A percentile compares a stretch with the other conserved stretches of the same genome.
Evolutionary conservation across 2,113 vertebrate species (phyloP).

Genomic region (Emydocephalus ijimae): DNA sequence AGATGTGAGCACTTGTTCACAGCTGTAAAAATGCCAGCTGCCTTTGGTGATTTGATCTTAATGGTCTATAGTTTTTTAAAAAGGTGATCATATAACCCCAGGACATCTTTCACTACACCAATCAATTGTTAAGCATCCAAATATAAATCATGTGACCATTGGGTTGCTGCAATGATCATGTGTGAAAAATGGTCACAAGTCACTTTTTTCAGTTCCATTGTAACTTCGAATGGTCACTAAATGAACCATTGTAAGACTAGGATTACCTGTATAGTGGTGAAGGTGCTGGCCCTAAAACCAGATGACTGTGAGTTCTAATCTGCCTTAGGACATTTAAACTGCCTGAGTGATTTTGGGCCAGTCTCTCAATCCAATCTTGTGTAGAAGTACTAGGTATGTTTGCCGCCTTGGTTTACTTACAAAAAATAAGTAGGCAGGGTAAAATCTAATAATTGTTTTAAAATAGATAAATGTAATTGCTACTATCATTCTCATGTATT

Average conservation of each 20-base stretch:
- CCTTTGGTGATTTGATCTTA: background rate
- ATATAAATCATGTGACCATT: background rate
- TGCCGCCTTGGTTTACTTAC: background rate
- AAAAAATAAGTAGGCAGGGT: background rate
- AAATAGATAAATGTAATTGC: background rate
- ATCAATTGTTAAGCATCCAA: background rate
- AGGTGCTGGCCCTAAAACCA: background rate
- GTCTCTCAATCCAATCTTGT: background rate
- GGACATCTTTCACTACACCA: no score
- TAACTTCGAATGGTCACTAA: background rate
- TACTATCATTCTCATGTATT: background rate
- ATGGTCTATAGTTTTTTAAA: background rate
- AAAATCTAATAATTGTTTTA: background rate
- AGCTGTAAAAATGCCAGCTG: background rate
- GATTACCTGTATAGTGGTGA: background rate
- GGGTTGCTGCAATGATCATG: background rate
- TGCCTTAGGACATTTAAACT: background rate
- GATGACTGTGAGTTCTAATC: background rate
- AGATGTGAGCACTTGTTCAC: background rate
- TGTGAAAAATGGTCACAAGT: background rate
- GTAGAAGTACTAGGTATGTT: background rate
- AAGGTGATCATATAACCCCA: background rate
- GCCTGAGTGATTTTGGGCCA: background rate
- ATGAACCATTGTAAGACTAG: background rate
- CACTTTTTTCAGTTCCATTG: background rate